These are phyloP conservation scores for Pipistrellus kuhlii DNA, from an alignment of 2,797 vertebrate species.

Conservation along the genomic window DNA sequence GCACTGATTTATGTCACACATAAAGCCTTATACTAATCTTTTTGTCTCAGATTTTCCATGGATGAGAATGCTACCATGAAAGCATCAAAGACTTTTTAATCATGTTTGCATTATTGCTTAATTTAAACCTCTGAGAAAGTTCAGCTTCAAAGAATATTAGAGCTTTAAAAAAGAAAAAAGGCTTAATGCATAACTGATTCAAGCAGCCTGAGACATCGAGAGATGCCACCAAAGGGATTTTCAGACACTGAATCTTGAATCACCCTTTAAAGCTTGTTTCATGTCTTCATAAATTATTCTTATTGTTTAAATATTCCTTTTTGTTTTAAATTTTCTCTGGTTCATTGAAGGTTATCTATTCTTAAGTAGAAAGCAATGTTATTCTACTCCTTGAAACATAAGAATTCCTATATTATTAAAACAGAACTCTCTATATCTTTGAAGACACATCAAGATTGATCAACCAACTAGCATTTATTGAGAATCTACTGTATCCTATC, in stretches of 20 bases:
- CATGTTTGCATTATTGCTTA: slow-evolving; percentile 55
- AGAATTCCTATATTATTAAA: slow-evolving; percentile 47
- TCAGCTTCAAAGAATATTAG: slow-evolving; percentile 36
- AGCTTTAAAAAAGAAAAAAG: background rate
- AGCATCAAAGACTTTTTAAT: slow-evolving; percentile 27
- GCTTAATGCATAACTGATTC: background rate
- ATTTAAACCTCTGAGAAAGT: slow-evolving; percentile 40
- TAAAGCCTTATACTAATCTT: background rate
- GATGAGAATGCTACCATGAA: background rate
- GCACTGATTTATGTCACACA: background rate
- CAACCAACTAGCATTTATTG: background rate
- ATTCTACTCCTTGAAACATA: background rate
- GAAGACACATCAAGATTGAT: background rate
- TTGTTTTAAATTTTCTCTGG: slow-evolving; percentile 37
- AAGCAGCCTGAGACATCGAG: background rate
- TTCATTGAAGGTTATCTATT: background rate
- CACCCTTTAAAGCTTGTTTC: slow-evolving; percentile 47
- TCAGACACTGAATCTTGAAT: background rate
- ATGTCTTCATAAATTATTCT: slow-evolving; percentile 28
- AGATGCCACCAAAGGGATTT: background rate
- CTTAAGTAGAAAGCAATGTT: slow-evolving; percentile 30
- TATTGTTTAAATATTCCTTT: slow-evolving; percentile 43
- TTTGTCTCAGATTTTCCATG: slow-evolving; percentile 60
- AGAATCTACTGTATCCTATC: background rate
- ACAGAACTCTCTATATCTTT: slow-evolving; percentile 32